A percentile compares a stretch with the other conserved stretches of the same genome.
Evolutionary conservation across 2,113 vertebrate species (phyloP).

Genomic region (Colaptes auratus): DNA sequence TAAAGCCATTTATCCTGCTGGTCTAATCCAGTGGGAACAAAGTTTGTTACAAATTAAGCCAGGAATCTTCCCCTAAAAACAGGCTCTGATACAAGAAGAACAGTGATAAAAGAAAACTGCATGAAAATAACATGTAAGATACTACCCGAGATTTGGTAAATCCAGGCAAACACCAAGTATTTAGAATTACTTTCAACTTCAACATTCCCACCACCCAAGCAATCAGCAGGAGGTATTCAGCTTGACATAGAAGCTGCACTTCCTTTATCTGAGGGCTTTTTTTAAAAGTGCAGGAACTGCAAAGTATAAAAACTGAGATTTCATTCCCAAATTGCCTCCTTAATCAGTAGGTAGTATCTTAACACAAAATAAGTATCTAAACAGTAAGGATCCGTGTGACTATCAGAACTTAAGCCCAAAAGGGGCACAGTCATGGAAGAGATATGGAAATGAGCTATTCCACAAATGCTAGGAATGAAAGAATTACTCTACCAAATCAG

Average conservation of each 20-base stretch:
- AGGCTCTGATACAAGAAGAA: neutral
- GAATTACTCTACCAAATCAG: neutral
- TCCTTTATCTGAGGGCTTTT: neutral
- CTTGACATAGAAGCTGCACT: neutral
- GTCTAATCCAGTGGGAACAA: neutral
- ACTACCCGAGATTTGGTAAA: neutral
- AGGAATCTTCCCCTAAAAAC: neutral
- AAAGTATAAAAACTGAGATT: neutral
- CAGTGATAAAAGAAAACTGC: neutral
- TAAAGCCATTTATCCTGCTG: constrained; percentile 10
- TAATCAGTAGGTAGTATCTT: neutral
- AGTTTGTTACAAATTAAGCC: constrained; percentile 25
- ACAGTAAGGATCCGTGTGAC: neutral
- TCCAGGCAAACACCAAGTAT: neutral
- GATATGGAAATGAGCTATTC: neutral
- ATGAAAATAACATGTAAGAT: neutral
- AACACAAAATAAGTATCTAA: neutral
- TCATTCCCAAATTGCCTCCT: neutral
- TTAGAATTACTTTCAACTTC: constrained; percentile 24
- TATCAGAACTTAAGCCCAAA: neutral
- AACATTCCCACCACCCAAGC: neutral
- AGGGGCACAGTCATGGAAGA: neutral
- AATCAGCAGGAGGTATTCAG: neutral
- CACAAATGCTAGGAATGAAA: neutral
- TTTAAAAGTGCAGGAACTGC: neutral